phyloP scores from a whole-genome alignment of 2,888 invertebrate genomes.

The Mimachlamys varia region DNA sequence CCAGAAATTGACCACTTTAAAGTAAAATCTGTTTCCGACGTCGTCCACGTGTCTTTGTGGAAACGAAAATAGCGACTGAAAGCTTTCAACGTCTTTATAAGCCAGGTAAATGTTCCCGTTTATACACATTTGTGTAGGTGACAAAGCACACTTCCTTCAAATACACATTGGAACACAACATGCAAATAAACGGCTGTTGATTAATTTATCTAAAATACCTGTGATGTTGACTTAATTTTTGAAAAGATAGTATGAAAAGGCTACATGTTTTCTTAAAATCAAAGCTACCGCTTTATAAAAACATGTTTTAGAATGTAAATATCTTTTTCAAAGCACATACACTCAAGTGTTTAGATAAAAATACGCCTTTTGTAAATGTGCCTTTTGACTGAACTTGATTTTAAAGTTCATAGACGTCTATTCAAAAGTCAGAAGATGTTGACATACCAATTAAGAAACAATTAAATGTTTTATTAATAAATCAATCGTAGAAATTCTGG shows the following conservation, averaged over 20 bases:
- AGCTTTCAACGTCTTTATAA: background rate
- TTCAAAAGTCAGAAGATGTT: too few species aligned
- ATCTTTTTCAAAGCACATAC: background rate
- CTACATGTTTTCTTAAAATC: background rate
- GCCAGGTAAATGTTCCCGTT: background rate
- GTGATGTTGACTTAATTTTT: constrained; percentile 6
- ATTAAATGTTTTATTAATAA: too few species aligned
- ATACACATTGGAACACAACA: background rate
- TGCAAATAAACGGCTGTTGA: background rate
- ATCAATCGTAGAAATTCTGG: too few species aligned
- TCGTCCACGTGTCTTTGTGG: background rate
- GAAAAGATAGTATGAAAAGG: background rate
- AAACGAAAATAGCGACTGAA: background rate
- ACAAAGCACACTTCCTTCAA: background rate
- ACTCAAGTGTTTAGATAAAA: background rate
- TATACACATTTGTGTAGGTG: background rate
- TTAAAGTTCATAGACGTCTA: too few species aligned
- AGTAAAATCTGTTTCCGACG: background rate
- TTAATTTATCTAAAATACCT: constrained; percentile 21
- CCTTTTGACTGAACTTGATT: too few species aligned
- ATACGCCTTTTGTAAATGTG: background rate
- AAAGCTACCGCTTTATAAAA: background rate
- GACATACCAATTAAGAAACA: too few species aligned
- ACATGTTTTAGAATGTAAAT: background rate
- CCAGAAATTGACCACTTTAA: constrained; percentile 33